Evolutionary conservation across 2,888 invertebrate genomes (phyloP), one percentile per base, ranked within the genome.

Genomic region (Adelphocoris suturalis): DNA sequence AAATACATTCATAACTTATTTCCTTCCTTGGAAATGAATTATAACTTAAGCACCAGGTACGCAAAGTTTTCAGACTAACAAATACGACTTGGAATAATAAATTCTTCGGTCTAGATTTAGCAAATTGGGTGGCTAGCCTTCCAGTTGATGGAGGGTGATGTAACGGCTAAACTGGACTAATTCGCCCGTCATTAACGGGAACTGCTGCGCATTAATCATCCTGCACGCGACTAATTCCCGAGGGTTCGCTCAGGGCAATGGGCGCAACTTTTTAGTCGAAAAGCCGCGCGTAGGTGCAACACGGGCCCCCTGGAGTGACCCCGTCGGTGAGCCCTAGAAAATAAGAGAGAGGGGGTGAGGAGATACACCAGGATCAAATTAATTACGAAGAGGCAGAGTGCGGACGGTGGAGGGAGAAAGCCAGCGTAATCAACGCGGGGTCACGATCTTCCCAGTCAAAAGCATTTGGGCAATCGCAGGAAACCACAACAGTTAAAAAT

Each of bases 361-460:
- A 23, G n/a, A n/a, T n/a, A n/a, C n/a, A n/a, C 16, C 52, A 0
- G 47, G 27, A n/a, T 88, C 88, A 88, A 88, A 88, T 88, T 88
- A 88, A 88, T 88, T 88, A 88, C 27, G 52, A 46, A 46, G 78
- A 19, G 86, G 46, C 47, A 11, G 27, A 46, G 61, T 16, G 37
- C 12, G n/a, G 48, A 37, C 27, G 76, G 88, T 78, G 28, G 80
- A 14, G 88, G 48, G 88, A 52, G 78, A 86, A 19, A 88, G 88
- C 88, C 78, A 80, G 78, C 88, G 88, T 52, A 88, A 88, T 88
- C 88, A 88, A 78, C 78, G 19, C 78, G 88, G 80, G 88, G 47
- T 80, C 78, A 78, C 78, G 80, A 78, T 80, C 78, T 46, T 52
- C 48, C 23, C 37, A 76, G 55, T 46, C 57, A 88, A 88, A 88